Base-by-base conservation (phyloP, 2,888 invertebrate species). In the Drosophila ezoana region DNA sequence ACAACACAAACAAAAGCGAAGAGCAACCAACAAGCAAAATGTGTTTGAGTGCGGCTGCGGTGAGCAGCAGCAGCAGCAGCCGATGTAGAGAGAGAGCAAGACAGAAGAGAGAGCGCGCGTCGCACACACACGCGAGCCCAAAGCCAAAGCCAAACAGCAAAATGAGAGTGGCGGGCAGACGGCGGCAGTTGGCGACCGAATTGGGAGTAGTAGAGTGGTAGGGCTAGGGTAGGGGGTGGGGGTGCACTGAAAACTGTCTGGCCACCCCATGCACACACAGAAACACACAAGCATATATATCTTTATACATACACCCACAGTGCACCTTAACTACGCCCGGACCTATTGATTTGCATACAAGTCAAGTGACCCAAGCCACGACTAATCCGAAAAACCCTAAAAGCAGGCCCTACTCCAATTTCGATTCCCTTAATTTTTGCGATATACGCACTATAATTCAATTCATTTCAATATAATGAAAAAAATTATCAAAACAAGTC, bases 1-100 rank as follows among this genome's bases (percentile, higher is more conserved):
- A 75, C 78, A 76, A 79, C 79, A 80, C 79, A 84, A 87, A 81
- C 83, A 87, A 83, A 84, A 87, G 87, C 83, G 69, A 83, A 83
- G 84, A 87, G 87, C 84, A 84, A 66, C 82, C 80, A 83, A 70
- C 78, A 79, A 79, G 78, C 78, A 79, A 86, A 87, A 83, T 83
- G 84, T 82, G 84, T 82, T 86, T 82, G 82, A 83, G 79, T 83
- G 84, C 77, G 82, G 84, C 87, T 76, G 76, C 78, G 83, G 73
- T 79, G 87, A 82, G 76, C 58, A 49, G 54, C 76, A 76, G 57
- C 76, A 72, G 56, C 62, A 60, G 47, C 65, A 58, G 52, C 51
- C 54, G 62, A 62, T 51, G 67, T 61, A 40, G 62, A 70, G 63
- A 63, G 80, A 70, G 74, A 76, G 64, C 45, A 65, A 78, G 75